Conservation (phyloP, 2,797 vertebrate species). For the Hoplostethus mediterraneus region DNA sequence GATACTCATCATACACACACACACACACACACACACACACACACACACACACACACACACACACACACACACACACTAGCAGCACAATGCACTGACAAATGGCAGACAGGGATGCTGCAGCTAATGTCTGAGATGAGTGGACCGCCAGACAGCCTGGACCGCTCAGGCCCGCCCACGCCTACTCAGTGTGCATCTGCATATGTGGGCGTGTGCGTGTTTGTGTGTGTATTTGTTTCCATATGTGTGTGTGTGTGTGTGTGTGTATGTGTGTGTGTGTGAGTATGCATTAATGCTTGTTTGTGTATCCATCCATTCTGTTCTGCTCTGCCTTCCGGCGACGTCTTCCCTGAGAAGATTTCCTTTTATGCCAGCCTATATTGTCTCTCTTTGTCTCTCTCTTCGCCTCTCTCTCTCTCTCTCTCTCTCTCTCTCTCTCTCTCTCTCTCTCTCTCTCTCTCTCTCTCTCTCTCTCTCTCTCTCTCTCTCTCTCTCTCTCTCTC, state of each 20-base stretch:
- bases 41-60: too few relatives aligned
- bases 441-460: slow-evolving; percentile 1
- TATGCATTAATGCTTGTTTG: slow-evolving; percentile 23
- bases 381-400: slow-evolving; percentile 6
- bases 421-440: slow-evolving; percentile 3
- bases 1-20: slow-evolving; percentile 41
- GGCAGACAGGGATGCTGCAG: too few relatives aligned
- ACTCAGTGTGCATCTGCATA: background rate
- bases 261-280: slow-evolving; percentile 1
- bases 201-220: slow-evolving; percentile 24
- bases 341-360: background rate
- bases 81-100: too few relatives aligned
- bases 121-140: slow-evolving; percentile 1
- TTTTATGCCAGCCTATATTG: background rate
- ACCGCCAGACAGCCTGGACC: background rate
- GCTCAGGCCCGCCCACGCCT: background rate
- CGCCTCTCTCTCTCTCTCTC: slow-evolving; percentile 10
- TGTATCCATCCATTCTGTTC: slow-evolving; percentile 22
- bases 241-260: slow-evolving; percentile 3
- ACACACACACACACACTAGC: too few relatives aligned
- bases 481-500: slow-evolving; percentile 7
- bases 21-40: too few relatives aligned
- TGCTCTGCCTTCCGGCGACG: slow-evolving; percentile 1
- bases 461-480: slow-evolving; percentile 8
- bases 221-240: slow-evolving; percentile 25